Conservation (phyloP, 2,888 invertebrate genomes). For the Platerodrilus igneus region DNA sequence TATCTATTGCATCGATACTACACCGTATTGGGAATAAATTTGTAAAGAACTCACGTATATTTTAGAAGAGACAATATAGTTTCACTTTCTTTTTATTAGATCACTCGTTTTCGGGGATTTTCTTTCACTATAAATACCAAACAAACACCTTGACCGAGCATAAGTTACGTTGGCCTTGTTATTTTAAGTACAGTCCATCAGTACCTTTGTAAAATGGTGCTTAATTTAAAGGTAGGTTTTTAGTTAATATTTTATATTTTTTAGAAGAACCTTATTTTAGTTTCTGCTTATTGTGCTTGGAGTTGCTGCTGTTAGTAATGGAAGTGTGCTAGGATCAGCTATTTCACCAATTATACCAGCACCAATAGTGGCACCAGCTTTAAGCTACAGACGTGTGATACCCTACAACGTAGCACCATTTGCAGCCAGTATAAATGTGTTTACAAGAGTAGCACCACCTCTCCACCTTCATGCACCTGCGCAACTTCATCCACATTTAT, state of each 20-base stretch:
- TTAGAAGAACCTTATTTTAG: slow-evolving; percentile 1
- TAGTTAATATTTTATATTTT: neutral
- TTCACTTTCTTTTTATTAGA: slow-evolving; percentile 19
- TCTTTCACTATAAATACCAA: slow-evolving; percentile 23
- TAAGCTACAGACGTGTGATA: slow-evolving; percentile 50
- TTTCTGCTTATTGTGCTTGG: slow-evolving; percentile 1
- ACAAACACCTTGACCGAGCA: slow-evolving; percentile 16
- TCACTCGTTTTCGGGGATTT: slow-evolving; percentile 11
- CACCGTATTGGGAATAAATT: too few species aligned
- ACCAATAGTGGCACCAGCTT: slow-evolving; percentile 33
- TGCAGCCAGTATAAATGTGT: slow-evolving; percentile 57
- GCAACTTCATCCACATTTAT: slow-evolving; percentile 45
- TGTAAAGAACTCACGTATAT: slow-evolving; percentile 14
- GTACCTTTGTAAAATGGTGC: slow-evolving; percentile 1
- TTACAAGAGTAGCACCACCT: slow-evolving; percentile 44
- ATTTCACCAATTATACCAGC: slow-evolving; percentile 10
- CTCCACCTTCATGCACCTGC: too few species aligned
- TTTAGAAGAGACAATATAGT: slow-evolving; percentile 9
- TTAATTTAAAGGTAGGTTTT: neutral
- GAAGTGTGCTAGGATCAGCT: slow-evolving; percentile 11
- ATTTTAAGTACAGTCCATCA: neutral
- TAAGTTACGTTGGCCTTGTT: slow-evolving; percentile 1
- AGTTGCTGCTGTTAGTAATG: slow-evolving; percentile 3
- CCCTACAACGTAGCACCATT: slow-evolving; percentile 62
- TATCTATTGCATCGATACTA: too few species aligned